Conservation (phyloP, 2,888 invertebrate genomes). For the Girardia tigrina region DNA sequence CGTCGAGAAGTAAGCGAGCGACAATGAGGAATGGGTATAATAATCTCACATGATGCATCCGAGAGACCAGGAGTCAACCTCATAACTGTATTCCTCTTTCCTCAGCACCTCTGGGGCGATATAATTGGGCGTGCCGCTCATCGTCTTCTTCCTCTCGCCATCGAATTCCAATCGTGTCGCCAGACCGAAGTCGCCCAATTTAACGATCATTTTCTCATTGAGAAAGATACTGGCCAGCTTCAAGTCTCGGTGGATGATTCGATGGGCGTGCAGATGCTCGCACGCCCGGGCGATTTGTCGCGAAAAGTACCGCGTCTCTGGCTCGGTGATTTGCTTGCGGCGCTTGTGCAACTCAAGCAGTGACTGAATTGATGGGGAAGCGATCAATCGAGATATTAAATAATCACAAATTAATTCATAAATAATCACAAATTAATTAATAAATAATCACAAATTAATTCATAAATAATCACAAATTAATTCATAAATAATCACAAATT, state of each 20-base stretch:
- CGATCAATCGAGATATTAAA: too few relatives aligned
- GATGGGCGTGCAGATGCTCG: conserved; percentile 72
- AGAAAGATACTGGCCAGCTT: conserved; percentile 94
- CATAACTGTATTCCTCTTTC: conserved; percentile 91
- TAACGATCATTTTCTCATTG: conserved; percentile 58
- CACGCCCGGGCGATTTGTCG: conserved; percentile 80
- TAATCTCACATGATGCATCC: conserved; percentile 81
- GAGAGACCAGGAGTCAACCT: conserved; percentile 96
- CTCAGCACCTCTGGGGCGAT: conserved; percentile 94
- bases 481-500: too few relatives aligned
- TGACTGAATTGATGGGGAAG: too few relatives aligned
- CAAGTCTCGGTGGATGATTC: conserved; percentile 88
- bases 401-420: too few relatives aligned
- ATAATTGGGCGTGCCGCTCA: conserved; percentile 99
- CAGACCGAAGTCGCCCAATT: conserved; percentile 95
- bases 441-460: too few relatives aligned
- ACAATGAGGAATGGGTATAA: too few relatives aligned
- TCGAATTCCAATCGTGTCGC: conserved; percentile 82
- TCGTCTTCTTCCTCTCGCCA: conserved; percentile 71
- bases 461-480: too few relatives aligned
- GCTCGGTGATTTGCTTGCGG: conserved; percentile 80
- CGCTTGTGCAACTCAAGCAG: conserved; percentile 97
- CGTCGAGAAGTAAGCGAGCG: too few relatives aligned
- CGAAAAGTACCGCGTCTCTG: conserved; percentile 92
- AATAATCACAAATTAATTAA: too few relatives aligned